Percentiles rank a stretch among this genome's conserved stretches.
These are phyloP conservation scores for Colostygia pectinataria DNA, from an alignment of 2,888 invertebrate species.

Conservation along the genomic window DNA sequence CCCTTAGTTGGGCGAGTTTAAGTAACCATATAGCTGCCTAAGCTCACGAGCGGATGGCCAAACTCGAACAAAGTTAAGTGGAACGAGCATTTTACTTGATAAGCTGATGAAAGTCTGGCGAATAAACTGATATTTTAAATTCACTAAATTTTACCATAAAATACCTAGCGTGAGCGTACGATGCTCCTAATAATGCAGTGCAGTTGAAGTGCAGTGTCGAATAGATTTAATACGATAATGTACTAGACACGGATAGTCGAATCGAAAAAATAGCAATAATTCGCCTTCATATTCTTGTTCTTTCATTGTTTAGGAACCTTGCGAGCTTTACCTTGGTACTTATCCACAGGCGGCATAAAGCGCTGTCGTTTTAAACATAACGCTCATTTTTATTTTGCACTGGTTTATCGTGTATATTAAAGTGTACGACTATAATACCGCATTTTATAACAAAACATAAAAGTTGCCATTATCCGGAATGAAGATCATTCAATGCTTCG, in stretches of 20 bases:
- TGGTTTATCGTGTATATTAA: constrained; percentile 14
- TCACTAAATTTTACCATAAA: too few species aligned
- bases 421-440: constrained; percentile 14
- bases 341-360: neutral
- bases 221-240: too few species aligned
- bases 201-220: too few species aligned
- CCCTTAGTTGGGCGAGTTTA: constrained; percentile 23
- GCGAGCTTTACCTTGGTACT: constrained; percentile 1
- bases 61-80: constrained; percentile 10
- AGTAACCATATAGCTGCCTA: constrained; percentile 12
- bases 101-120: constrained; percentile 1
- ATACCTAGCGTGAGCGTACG: too few species aligned
- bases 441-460: constrained; percentile 22
- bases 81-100: neutral
- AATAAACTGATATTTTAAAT: too few species aligned
- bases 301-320: too few species aligned
- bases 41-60: constrained; percentile 11
- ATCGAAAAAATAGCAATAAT: too few species aligned
- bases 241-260: too few species aligned
- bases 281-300: too few species aligned
- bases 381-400: constrained; percentile 12
- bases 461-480: constrained; percentile 13
- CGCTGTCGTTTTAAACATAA: neutral
- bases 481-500: constrained; percentile 17
- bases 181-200: too few species aligned